Conservation (phyloP, 2,113 vertebrate genomes). For the Ptilonorhynchus violaceus region DNA sequence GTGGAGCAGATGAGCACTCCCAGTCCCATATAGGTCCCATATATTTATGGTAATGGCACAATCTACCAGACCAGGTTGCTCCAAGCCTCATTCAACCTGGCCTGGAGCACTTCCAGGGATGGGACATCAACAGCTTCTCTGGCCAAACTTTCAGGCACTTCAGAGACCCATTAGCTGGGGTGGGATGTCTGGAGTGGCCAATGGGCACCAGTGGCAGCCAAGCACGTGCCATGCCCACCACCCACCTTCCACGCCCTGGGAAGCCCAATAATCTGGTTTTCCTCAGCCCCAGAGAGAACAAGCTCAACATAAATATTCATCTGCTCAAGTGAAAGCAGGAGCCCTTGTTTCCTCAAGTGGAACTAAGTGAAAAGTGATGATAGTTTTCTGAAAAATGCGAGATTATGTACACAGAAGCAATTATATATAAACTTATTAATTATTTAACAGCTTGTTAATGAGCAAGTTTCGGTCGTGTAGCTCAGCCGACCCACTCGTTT, state of each 20-base stretch:
- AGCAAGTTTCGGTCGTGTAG: background rate
- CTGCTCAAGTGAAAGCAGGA: conserved; percentile 63
- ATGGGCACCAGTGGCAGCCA: background rate
- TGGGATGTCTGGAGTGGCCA: background rate
- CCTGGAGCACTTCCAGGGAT: background rate
- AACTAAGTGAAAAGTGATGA: conserved; percentile 76
- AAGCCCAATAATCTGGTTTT: conserved; percentile 17
- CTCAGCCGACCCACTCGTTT: background rate
- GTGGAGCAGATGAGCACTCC: background rate
- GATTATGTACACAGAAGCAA: conserved; percentile 76
- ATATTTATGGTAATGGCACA: background rate
- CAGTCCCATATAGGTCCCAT: rapidly evolving
- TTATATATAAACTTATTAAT: conserved; percentile 77
- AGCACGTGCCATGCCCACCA: background rate
- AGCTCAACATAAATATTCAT: conserved; percentile 73
- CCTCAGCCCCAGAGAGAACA: background rate
- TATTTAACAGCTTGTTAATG: conserved; percentile 77
- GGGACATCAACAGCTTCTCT: background rate
- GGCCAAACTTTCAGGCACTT: background rate
- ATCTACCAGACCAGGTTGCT: background rate
- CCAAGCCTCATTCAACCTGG: background rate
- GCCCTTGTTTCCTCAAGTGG: conserved; percentile 68
- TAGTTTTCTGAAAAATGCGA: conserved; percentile 68
- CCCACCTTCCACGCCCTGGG: background rate
- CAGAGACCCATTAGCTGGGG: background rate